These are phyloP conservation scores for Bryconaethiops microstoma DNA, from an alignment of 2,797 vertebrate species.

Conservation along the genomic window DNA sequence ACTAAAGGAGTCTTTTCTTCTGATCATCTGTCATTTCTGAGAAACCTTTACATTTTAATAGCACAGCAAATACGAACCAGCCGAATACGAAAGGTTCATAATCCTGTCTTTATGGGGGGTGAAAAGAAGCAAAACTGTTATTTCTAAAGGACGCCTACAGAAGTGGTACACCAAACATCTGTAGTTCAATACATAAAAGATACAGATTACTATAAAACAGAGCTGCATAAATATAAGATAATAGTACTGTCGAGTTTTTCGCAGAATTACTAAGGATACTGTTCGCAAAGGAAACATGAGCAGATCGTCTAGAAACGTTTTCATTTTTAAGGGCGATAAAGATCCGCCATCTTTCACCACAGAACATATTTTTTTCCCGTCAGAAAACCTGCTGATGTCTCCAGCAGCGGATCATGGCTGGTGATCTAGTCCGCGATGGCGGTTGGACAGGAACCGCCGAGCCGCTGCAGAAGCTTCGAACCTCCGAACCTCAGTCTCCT, in stretches of 20 bases:
- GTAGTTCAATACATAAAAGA: too few relatives aligned
- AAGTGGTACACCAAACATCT: too few relatives aligned
- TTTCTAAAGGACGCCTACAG: too few relatives aligned
- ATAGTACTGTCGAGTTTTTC: too few relatives aligned
- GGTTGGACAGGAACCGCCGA: not conserved
- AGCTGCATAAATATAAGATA: too few relatives aligned
- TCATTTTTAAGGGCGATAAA: not conserved
- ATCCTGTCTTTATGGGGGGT: too few relatives aligned
- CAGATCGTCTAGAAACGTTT: not conserved
- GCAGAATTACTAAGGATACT: not conserved
- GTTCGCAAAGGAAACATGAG: not conserved
- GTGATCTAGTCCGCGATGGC: not conserved
- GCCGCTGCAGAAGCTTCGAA: not conserved
- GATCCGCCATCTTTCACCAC: not conserved
- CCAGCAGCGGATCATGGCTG: not conserved
- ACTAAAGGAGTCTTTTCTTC: not conserved
- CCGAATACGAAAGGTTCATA: too few relatives aligned
- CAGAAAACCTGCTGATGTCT: not conserved
- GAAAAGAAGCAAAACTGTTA: too few relatives aligned
- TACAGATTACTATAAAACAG: too few relatives aligned
- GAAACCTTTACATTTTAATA: too few relatives aligned
- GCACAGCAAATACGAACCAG: too few relatives aligned
- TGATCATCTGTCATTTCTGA: not conserved
- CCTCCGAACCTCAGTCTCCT: not conserved
- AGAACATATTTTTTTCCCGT: not conserved